Evolutionary conservation across 2,113 vertebrate species (phyloP).

Genomic region (Oreotrochilus melanogaster): DNA sequence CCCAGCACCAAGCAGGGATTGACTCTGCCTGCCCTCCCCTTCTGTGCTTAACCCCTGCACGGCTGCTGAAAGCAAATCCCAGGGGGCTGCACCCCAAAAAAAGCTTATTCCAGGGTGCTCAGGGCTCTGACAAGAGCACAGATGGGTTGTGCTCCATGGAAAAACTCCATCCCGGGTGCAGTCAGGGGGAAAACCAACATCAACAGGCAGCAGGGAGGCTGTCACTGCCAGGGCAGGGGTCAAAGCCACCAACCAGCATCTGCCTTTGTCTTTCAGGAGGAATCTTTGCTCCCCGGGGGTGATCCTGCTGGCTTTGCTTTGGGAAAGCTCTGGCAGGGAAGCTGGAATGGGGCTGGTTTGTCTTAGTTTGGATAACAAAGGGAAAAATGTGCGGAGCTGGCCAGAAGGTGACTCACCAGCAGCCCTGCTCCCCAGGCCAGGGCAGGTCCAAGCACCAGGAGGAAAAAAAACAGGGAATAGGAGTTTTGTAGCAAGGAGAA

Average conservation of each 20-base stretch:
- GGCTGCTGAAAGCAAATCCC: not conserved
- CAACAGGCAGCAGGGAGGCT: not conserved
- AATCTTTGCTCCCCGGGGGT: not conserved
- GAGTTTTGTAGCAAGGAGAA: not conserved
- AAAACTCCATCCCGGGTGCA: not conserved
- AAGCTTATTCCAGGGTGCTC: not conserved
- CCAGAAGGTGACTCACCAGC: constrained; percentile 65
- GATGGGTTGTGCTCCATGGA: not conserved
- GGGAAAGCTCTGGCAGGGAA: not conserved
- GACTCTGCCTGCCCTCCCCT: not conserved
- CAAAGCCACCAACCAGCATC: not conserved
- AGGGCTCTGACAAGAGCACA: not conserved
- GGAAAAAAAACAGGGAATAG: not conserved
- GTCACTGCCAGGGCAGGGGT: not conserved
- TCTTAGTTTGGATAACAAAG: constrained; percentile 21
- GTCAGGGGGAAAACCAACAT: not conserved
- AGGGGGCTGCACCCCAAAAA: not conserved
- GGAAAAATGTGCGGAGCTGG: not conserved
- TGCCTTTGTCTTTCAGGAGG: not conserved
- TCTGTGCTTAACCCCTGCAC: not conserved
- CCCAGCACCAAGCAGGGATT: not conserved
- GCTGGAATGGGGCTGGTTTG: not conserved
- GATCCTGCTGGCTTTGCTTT: not conserved
- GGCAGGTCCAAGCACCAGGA: constrained; percentile 9
- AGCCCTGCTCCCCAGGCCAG: not conserved